phyloP scores from a whole-genome alignment of 2,888 invertebrate species.

The Hyposoter didymator region DNA sequence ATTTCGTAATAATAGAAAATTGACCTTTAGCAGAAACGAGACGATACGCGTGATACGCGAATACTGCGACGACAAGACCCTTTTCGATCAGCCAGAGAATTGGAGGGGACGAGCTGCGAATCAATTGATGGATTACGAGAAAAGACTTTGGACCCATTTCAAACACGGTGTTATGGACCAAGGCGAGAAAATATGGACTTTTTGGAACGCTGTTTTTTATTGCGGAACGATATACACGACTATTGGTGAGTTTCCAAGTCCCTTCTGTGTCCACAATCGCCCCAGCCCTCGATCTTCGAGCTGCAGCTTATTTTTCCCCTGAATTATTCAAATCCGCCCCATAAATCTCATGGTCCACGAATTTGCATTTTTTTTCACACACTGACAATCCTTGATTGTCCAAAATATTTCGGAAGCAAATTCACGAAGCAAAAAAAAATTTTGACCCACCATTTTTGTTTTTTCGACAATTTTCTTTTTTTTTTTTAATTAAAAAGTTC shows the following conservation, averaged over 20 bases:
- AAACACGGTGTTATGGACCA: slow-evolving; percentile 84
- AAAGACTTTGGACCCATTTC: slow-evolving; percentile 85
- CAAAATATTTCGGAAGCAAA: too few relatives aligned
- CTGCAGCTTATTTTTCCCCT: neutral
- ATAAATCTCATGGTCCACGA: neutral
- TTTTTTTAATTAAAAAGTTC: too few relatives aligned
- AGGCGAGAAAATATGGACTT: slow-evolving; percentile 89
- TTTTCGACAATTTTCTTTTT: too few relatives aligned
- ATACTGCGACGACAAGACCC: slow-evolving; percentile 76
- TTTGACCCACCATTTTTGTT: too few relatives aligned
- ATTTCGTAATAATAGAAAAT: too few relatives aligned
- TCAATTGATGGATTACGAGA: slow-evolving; percentile 86
- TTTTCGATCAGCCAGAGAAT: slow-evolving; percentile 79
- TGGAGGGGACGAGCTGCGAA: slow-evolving; percentile 85
- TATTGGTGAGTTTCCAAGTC: slow-evolving; percentile 88
- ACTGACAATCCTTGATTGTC: too few relatives aligned
- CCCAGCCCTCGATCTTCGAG: neutral
- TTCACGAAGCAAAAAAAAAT: too few relatives aligned
- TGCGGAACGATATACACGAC: slow-evolving; percentile 95
- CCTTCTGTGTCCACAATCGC: slow-evolving; percentile 19
- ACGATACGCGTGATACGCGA: slow-evolving; percentile 79
- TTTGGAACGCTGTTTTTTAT: slow-evolving; percentile 94
- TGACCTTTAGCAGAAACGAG: slow-evolving; percentile 77
- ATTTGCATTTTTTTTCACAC: neutral
- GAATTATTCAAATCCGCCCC: neutral